Evolutionary conservation across 1,140 invertebrate genomes (phyloP).

Genomic region (Bombus superbus): DNA sequence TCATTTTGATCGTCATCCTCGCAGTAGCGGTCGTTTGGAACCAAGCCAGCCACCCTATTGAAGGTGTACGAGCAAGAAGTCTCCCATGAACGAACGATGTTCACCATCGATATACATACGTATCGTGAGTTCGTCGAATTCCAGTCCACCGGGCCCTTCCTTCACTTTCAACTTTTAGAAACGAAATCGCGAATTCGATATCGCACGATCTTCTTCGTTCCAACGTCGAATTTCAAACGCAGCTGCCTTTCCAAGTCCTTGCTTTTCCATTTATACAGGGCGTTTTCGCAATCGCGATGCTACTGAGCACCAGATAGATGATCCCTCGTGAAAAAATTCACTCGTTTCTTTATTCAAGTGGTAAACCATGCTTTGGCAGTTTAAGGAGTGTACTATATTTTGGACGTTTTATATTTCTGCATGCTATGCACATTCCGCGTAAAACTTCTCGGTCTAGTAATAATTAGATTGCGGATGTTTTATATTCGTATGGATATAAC

Average conservation of each 20-base stretch:
- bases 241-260: neutral
- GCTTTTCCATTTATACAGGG: neutral
- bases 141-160: neutral
- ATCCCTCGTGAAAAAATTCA: too few relatives aligned
- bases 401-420: too few relatives aligned
- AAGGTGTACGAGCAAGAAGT: constrained; percentile 24
- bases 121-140: neutral
- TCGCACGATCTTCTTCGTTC: neutral
- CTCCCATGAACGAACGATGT: constrained; percentile 12
- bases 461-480: too few relatives aligned
- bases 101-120: constrained; percentile 6
- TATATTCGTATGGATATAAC: too few relatives aligned
- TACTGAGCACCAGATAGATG: too few relatives aligned
- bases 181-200: neutral
- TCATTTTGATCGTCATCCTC: constrained; percentile 51
- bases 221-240: neutral
- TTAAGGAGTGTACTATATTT: too few relatives aligned
- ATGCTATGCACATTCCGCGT: too few relatives aligned
- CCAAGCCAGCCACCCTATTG: constrained; percentile 49
- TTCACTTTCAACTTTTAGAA: constrained; percentile 1
- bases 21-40: constrained; percentile 52
- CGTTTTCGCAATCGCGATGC: neutral
- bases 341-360: too few relatives aligned
- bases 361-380: too few relatives aligned
- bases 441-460: too few relatives aligned